Evolutionary conservation across 2,113 vertebrate species (phyloP), one percentile per base, ranked within the genome.

Genomic region (Nettapus auritus): DNA sequence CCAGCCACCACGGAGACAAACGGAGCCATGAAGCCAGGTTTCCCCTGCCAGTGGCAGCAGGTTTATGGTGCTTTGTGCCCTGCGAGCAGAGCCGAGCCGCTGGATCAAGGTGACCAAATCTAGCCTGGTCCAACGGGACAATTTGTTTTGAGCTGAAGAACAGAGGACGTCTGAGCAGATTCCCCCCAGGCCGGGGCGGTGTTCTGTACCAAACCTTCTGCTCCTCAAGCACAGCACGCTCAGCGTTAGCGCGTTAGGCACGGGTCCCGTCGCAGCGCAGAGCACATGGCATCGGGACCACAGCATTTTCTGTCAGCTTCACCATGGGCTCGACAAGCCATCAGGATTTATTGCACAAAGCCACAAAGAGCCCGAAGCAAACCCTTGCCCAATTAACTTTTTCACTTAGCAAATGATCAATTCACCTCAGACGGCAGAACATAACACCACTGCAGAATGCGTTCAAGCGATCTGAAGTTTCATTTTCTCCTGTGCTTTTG

Each of bases 361-460:
- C 78, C 78, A 69, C 48, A 76, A 82, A 92, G 67, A 82, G 88
- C 93, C 59, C 82, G 83, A 86, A 56, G 56, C 90, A 95, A 91
- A 88, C 67, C 73, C 81, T 81, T 15, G 11, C 74, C 86, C 83
- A 63, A 83, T 94, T 91, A 96, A 94, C 76, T 95, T 97, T 97
- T 95, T 88, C 69, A 78, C 59, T 91, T 57, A 82, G 50, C 55
- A 87, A 70, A 90, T 55, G 55, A 94, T 7, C 6, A 77, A 86
- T 94, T 75, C 42, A 75, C 69, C 46, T 81, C n/a, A 26, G 28
- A 53, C 12, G 67, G 42, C 40, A 73, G 40, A 88, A 20, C 36
- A 88, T 42, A 71, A 40, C 4, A 15, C 46, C 44, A 81, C 73
- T 84, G 76, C 66, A 92, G 53, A 92, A 81, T 73, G 53, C 31